Conservation (phyloP, 2,113 vertebrate species). For the Carollia perspicillata region DNA sequence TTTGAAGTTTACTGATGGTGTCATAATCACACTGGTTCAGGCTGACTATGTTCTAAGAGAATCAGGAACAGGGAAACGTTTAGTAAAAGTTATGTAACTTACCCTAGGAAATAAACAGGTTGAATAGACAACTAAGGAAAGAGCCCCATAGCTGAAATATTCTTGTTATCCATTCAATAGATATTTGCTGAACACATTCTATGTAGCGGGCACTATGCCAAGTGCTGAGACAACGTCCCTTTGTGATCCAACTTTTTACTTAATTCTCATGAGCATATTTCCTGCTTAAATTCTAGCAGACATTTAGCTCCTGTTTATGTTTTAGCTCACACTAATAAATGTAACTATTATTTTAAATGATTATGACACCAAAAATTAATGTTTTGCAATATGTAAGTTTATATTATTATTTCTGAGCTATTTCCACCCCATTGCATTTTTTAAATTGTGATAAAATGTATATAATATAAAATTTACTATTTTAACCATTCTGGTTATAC, state of each 20-base stretch:
- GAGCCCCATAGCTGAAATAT: not conserved
- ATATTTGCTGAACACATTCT: not conserved
- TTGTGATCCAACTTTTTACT: not conserved
- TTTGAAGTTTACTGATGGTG: not conserved
- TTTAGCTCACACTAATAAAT: slow-evolving; percentile 8
- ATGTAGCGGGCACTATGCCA: not conserved
- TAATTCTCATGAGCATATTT: slow-evolving; percentile 20
- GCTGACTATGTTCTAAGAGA: not conserved
- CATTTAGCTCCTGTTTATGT: not conserved
- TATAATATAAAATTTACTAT: slow-evolving; percentile 3
- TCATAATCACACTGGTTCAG: not conserved
- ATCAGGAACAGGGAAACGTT: not conserved
- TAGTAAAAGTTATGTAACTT: slow-evolving; percentile 32
- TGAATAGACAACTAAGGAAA: slow-evolving; percentile 28
- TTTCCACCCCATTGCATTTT: not conserved
- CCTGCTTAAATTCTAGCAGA: not conserved
- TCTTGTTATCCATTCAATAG: not conserved
- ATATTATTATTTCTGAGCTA: not conserved
- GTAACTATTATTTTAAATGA: not conserved
- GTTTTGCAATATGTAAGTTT: slow-evolving; percentile 2
- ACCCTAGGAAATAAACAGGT: not conserved
- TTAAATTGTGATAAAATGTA: not conserved
- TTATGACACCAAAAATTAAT: not conserved
- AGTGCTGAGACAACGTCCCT: not conserved
- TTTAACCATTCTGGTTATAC: not conserved